Percentiles rank a stretch among this genome's conserved stretches.
Evolutionary conservation across 1,140 invertebrate species (phyloP).

Genomic region (Drosophila nasuta): DNA sequence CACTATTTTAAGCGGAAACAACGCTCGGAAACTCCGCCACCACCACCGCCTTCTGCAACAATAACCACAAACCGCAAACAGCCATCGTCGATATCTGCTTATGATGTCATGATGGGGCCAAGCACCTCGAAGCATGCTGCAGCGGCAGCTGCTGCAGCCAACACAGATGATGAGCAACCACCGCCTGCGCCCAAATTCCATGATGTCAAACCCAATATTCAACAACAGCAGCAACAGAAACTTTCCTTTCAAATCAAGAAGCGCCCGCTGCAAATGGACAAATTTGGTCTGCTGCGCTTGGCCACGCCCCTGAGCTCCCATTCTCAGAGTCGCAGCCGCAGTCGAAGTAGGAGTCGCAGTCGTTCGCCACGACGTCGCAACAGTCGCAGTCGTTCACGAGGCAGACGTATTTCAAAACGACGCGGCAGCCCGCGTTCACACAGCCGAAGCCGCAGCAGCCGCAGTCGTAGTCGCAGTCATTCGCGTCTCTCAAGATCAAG

Average conservation of each 20-base stretch:
- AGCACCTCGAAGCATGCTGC: conserved; percentile 66
- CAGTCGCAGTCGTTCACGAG: conserved; percentile 52
- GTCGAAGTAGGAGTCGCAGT: conserved; percentile 35
- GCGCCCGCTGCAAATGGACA: conserved; percentile 87
- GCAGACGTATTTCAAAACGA: conserved; percentile 57
- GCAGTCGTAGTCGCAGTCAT: conserved; percentile 69
- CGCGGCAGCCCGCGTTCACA: conserved; percentile 63
- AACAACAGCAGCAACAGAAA: conserved; percentile 37
- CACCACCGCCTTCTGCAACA: conserved; percentile 28
- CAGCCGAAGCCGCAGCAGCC: conserved; percentile 76
- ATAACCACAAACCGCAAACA: conserved; percentile 13
- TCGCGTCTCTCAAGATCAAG: conserved; percentile 28
- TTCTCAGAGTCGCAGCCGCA: conserved; percentile 85
- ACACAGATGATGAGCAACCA: conserved; percentile 8
- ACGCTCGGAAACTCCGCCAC: conserved; percentile 49
- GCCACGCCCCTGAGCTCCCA: conserved; percentile 84
- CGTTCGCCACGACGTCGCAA: neutral
- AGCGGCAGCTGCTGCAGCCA: conserved; percentile 21
- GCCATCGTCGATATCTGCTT: neutral
- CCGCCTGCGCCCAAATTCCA: conserved; percentile 46
- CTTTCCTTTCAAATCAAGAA: conserved; percentile 79
- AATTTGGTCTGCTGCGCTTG: conserved; percentile 88
- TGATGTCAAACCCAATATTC: neutral
- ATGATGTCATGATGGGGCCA: conserved; percentile 44
- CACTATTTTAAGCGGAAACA: conserved; percentile 40